These are phyloP conservation scores for Nephrotoma appendiculata DNA, from an alignment of 2,888 invertebrate species.

Conservation along the genomic window DNA sequence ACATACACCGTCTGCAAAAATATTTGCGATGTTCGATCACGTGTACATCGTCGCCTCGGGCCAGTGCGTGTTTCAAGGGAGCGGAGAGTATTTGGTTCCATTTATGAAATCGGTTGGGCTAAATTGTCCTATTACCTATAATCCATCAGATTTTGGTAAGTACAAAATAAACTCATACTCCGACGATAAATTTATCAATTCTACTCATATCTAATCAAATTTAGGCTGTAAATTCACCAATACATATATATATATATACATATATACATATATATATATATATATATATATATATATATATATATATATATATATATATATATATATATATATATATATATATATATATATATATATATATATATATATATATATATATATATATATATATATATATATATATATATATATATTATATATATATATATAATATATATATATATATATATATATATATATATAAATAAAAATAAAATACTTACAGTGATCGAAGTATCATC, in stretches of 20 bases:
- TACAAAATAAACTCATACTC: constrained; percentile 12
- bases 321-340: neutral
- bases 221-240: no score
- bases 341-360: neutral
- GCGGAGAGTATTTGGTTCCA: constrained; percentile 61
- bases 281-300: neutral
- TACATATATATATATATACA: no score
- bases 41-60: constrained; percentile 81
- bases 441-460: no score
- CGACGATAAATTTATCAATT: neutral
- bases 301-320: neutral
- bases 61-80: constrained; percentile 80
- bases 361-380: neutral
- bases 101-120: constrained; percentile 63
- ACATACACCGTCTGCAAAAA: constrained; percentile 89
- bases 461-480: no score
- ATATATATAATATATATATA: no score
- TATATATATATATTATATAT: neutral
- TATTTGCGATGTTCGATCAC: constrained; percentile 84
- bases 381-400: neutral
- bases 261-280: no score
- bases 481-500: constrained; percentile 68
- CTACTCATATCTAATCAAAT: no score
- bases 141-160: constrained; percentile 92
- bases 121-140: constrained; percentile 81